phyloP scores from a whole-genome alignment of 2,888 invertebrate species.

The Oegoconia quadripuncta region DNA sequence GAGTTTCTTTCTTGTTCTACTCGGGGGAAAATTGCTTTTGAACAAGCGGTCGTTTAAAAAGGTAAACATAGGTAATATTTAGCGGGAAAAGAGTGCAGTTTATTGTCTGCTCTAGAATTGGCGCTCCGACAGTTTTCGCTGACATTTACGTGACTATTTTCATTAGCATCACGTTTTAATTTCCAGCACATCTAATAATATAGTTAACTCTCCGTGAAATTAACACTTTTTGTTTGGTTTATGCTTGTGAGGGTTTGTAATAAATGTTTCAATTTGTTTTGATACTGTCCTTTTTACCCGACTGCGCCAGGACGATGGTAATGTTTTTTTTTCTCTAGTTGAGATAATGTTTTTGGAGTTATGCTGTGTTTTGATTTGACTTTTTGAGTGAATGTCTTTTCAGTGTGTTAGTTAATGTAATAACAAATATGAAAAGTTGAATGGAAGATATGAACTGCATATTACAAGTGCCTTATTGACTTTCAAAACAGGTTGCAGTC shows the following conservation, averaged over 20 bases:
- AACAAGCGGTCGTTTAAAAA: too few relatives aligned
- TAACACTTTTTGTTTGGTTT: conserved; percentile 41
- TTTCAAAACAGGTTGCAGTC: conserved; percentile 39
- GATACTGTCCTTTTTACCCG: conserved; percentile 61
- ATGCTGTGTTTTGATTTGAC: conserved; percentile 29
- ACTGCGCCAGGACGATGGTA: too few relatives aligned
- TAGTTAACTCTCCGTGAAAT: conserved; percentile 20
- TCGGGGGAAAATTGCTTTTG: too few relatives aligned
- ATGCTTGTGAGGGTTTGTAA: conserved; percentile 50
- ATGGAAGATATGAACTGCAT: conserved; percentile 46
- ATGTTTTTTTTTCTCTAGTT: conserved; percentile 46
- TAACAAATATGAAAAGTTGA: conserved; percentile 65
- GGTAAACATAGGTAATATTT: too few relatives aligned
- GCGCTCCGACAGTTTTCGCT: too few relatives aligned
- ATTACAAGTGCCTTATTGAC: conserved; percentile 69
- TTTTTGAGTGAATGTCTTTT: conserved; percentile 41
- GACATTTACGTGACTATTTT: too few relatives aligned
- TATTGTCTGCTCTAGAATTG: too few relatives aligned
- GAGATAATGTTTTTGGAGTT: conserved; percentile 32
- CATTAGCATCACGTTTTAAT: conserved; percentile 12
- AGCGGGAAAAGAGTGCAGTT: too few relatives aligned
- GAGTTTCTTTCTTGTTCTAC: too few relatives aligned
- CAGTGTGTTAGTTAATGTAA: conserved; percentile 48
- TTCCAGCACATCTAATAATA: conserved; percentile 1
- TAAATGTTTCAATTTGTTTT: conserved; percentile 63